Base-by-base conservation (phyloP, 2,888 invertebrate species). In the Sisyra terminalis region DNA sequence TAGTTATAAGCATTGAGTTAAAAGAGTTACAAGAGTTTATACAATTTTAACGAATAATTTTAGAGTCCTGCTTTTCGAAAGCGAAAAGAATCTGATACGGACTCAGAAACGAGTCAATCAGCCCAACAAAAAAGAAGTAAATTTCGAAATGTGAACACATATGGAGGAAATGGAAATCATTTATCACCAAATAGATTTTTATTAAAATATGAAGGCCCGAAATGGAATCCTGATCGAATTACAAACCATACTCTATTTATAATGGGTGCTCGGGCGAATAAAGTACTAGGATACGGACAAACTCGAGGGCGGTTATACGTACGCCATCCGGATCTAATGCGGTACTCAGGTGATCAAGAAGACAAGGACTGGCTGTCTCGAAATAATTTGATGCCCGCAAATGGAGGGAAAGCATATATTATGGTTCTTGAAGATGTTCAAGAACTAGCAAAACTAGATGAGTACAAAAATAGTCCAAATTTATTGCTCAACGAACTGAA, bases 321-420 rank as follows among this genome's bases (percentile, higher is more conserved):
- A 2, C 73, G 83, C 54, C 85, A 85, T 60, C 78, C 84, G 3
- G 80, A 80, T 37, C 56, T 85, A 36, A 73, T 83, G 40, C 69
- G 81, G 55, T 86, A 85, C 59, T 77, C 78, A 15, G 82, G 83
- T 3, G 86, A 86, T 54, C 75, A 76, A 41, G 78, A 80, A 47
- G 86, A 86, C 55, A 83, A 84, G 55, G 80, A 82, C 53, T 85
- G 84, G 84, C 67, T 86, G 40, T 74, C 78, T 35, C 78, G 76
- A 47, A 77, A 81, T 52, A 78, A 78, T 53, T 63, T 81, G 46
- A 82, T 81, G 61, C 81, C 83, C 46, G 78, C 81, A 29, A 79
- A 80, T 43, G 82, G 83, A 1, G 83, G 83, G 3, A 80, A 80
- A 61, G 82, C 83, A 2, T 84, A 83, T 53, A 71, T 86, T 48